Conservation (phyloP, 2,797 vertebrate genomes). For the Gallirallus australis region DNA sequence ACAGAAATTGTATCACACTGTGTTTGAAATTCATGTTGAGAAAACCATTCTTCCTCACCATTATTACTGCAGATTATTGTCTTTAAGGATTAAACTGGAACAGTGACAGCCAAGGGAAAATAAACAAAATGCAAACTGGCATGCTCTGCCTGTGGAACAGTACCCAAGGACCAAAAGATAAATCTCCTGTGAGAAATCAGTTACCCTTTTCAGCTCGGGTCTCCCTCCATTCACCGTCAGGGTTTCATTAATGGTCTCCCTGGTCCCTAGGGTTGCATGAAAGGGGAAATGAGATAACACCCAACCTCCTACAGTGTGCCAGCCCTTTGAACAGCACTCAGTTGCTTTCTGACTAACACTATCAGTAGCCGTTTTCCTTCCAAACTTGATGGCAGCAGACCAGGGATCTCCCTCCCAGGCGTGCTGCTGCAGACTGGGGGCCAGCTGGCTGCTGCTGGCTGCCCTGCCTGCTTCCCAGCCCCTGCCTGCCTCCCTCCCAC, state of each 20-base stretch:
- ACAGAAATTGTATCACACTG: background rate
- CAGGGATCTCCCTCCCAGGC: conserved; percentile 29
- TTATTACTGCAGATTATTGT: background rate
- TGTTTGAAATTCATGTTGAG: background rate
- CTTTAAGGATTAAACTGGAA: conserved; percentile 9
- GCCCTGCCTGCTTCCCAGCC: background rate
- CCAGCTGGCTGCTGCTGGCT: background rate
- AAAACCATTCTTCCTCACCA: background rate
- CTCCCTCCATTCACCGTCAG: background rate
- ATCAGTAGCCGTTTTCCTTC: background rate
- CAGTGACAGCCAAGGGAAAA: background rate
- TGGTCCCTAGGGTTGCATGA: background rate
- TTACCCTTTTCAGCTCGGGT: background rate
- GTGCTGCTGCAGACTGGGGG: background rate
- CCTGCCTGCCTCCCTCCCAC: background rate
- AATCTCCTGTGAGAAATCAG: background rate
- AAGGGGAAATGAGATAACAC: conserved; percentile 27
- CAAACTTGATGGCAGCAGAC: background rate
- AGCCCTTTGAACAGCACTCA: background rate
- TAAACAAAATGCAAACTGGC: background rate
- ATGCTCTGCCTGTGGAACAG: background rate
- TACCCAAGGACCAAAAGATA: background rate
- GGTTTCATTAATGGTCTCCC: background rate
- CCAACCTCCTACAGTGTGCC: background rate
- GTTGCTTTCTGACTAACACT: background rate